Conservation (phyloP, 2,888 invertebrate species). For the Emmelina monodactyla region DNA sequence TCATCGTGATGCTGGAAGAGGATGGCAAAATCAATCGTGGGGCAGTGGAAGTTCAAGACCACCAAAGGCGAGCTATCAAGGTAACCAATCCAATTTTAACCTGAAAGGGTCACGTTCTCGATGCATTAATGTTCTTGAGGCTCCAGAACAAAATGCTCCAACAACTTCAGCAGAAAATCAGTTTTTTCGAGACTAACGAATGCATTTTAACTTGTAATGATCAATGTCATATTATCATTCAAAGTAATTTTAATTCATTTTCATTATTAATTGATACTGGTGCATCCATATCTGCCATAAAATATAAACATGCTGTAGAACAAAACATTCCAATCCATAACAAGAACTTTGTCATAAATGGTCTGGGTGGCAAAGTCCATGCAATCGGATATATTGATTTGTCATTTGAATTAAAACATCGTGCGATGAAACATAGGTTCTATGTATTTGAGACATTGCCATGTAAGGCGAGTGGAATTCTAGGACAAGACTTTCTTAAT, state of each 20-base stretch:
- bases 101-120: no score
- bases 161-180: background rate
- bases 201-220: slow-evolving; percentile 2
- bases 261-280: slow-evolving; percentile 4
- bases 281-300: slow-evolving; percentile 8
- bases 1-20: no score
- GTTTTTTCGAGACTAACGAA: slow-evolving; percentile 12
- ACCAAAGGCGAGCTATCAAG: no score
- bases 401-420: background rate
- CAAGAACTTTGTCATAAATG: no score
- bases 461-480: slow-evolving; percentile 9
- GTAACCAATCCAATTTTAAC: no score
- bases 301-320: slow-evolving; percentile 6
- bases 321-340: no score
- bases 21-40: no score
- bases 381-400: slow-evolving; percentile 8
- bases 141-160: no score
- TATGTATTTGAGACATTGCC: slow-evolving; percentile 11
- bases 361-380: slow-evolving; percentile 11
- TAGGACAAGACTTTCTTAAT: slow-evolving; percentile 11
- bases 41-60: no score
- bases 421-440: slow-evolving; percentile 7
- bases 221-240: background rate
- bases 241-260: background rate
- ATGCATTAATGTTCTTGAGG: no score